A percentile compares a stretch with the other conserved stretches of the same genome.
These are phyloP conservation scores for Linnaemya vulpina DNA, from an alignment of 2,888 invertebrate species.

Conservation along the genomic window DNA sequence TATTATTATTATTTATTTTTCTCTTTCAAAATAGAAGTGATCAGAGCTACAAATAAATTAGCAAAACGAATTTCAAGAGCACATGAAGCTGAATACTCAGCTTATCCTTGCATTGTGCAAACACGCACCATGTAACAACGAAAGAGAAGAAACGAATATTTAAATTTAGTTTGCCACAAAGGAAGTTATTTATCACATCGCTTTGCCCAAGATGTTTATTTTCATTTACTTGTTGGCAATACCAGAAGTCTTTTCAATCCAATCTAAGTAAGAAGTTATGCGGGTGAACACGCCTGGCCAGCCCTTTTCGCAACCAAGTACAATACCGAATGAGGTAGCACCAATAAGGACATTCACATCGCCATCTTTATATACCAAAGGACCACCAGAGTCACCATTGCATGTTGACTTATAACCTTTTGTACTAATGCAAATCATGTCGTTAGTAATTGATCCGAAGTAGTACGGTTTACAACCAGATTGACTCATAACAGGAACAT, in stretches of 20 bases:
- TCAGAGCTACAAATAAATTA: too few relatives aligned
- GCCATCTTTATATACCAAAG: conserved; percentile 76
- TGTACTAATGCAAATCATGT: conserved; percentile 81
- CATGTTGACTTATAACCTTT: conserved; percentile 79
- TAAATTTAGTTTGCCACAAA: too few relatives aligned
- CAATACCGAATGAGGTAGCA: conserved; percentile 79
- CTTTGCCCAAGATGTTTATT: neutral
- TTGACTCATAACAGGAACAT: conserved; percentile 74
- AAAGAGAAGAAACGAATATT: too few relatives aligned
- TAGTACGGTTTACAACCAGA: conserved; percentile 74
- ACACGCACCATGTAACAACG: neutral
- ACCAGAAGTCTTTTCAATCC: conserved; percentile 75
- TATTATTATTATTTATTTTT: too few relatives aligned
- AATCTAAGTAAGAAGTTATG: conserved; percentile 78
- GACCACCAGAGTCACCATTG: conserved; percentile 82
- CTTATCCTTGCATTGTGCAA: too few relatives aligned
- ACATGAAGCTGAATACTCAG: too few relatives aligned
- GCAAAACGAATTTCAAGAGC: too few relatives aligned
- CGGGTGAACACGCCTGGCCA: conserved; percentile 81
- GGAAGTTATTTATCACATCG: too few relatives aligned
- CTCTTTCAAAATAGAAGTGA: too few relatives aligned
- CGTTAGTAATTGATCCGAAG: conserved; percentile 69
- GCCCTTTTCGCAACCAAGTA: conserved; percentile 79
- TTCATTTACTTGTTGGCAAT: neutral
- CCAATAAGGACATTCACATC: conserved; percentile 76